Evolutionary conservation across 1,140 invertebrate species (phyloP).

Genomic region (Calephelis virginiensis): DNA sequence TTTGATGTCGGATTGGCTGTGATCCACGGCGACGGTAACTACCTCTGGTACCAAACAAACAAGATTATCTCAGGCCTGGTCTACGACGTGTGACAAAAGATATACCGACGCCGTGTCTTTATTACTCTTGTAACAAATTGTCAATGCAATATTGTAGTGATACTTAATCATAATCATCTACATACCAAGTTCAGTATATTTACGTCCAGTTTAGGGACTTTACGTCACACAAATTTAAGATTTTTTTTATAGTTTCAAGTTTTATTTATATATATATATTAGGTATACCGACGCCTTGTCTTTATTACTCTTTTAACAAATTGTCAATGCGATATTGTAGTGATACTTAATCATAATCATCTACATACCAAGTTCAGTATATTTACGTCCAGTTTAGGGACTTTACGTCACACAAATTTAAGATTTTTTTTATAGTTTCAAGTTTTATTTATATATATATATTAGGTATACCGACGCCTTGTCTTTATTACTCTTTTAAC

Average conservation of each 20-base stretch:
- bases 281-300: slow-evolving; percentile 25
- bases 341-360: too few relatives aligned
- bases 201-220: too few relatives aligned
- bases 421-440: too few relatives aligned
- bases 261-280: too few relatives aligned
- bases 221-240: too few relatives aligned
- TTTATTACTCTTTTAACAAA: slow-evolving; percentile 8
- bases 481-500: slow-evolving; percentile 9
- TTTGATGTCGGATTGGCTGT: slow-evolving; percentile 66
- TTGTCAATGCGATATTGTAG: not conserved
- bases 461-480: slow-evolving; percentile 26
- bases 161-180: too few relatives aligned
- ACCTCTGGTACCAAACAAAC: slow-evolving; percentile 43
- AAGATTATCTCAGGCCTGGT: slow-evolving; percentile 33
- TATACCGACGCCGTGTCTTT: slow-evolving; percentile 24
- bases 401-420: too few relatives aligned
- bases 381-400: too few relatives aligned
- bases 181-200: too few relatives aligned
- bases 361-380: too few relatives aligned
- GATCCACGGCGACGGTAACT: slow-evolving; percentile 48
- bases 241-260: too few relatives aligned
- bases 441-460: too few relatives aligned
- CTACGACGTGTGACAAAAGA: slow-evolving; percentile 29
- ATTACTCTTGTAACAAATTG: slow-evolving; percentile 1
- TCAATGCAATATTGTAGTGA: not conserved